Conservation (phyloP, 2,113 vertebrate genomes). For the Limanda limanda region DNA sequence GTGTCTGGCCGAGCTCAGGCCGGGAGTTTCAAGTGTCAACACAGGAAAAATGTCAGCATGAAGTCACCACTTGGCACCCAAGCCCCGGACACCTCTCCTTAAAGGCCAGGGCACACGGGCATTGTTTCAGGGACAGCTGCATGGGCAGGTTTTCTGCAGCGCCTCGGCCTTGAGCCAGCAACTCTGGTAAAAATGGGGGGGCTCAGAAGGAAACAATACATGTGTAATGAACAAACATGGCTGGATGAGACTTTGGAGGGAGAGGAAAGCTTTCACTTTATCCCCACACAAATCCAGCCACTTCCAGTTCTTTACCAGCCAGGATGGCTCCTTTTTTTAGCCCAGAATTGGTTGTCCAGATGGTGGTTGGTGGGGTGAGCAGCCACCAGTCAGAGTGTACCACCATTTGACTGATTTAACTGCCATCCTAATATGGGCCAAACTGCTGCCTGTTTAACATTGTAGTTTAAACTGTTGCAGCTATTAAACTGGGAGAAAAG, state of each 20-base stretch:
- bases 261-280: constrained; percentile 5
- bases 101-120: constrained; percentile 32
- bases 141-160: constrained; percentile 15
- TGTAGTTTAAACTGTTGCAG: background rate
- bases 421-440: background rate
- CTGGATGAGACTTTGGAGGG: background rate
- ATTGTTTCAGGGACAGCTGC: constrained; percentile 30
- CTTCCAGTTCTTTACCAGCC: constrained; percentile 31
- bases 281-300: constrained; percentile 13
- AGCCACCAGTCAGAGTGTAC: constrained; percentile 25
- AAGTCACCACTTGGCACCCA: constrained; percentile 66
- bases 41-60: constrained; percentile 67
- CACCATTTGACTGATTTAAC: constrained; percentile 38
- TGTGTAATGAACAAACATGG: constrained; percentile 13
- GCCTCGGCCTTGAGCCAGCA: constrained; percentile 4
- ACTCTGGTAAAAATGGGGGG: background rate
- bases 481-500: background rate
- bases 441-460: constrained; percentile 9
- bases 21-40: constrained; percentile 60
- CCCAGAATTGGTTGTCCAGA: constrained; percentile 43
- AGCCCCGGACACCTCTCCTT: constrained; percentile 27
- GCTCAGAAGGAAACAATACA: constrained; percentile 11
- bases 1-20: constrained; percentile 46
- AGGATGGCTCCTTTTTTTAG: constrained; percentile 37
- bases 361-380: constrained; percentile 39